Evolutionary conservation across 2,888 invertebrate genomes (phyloP).

Genomic region (Actias luna): DNA sequence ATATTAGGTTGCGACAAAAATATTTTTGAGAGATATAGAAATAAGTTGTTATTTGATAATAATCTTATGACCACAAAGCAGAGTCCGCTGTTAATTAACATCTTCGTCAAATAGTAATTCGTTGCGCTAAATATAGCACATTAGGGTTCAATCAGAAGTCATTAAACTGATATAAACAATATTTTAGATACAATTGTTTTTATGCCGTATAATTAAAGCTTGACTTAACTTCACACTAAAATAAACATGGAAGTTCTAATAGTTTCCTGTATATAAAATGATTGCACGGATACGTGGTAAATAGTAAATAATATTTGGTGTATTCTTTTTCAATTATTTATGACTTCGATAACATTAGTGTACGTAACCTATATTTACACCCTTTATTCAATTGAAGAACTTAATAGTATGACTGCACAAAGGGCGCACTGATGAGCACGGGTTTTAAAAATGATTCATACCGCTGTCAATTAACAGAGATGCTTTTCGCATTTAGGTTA

Average conservation of each 20-base stretch:
- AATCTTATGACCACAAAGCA: too few relatives aligned
- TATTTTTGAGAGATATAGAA: too few relatives aligned
- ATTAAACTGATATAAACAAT: too few relatives aligned
- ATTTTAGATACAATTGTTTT: background rate
- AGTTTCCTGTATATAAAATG: background rate
- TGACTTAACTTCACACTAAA: background rate
- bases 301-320: constrained; percentile 14
- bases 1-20: too few relatives aligned
- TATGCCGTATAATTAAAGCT: background rate
- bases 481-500: constrained; percentile 39
- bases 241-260: background rate
- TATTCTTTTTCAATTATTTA: constrained; percentile 16
- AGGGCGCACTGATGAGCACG: constrained; percentile 28
- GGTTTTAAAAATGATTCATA: constrained; percentile 38
- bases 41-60: too few relatives aligned
- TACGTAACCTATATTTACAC: constrained; percentile 18
- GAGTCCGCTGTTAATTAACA: too few relatives aligned
- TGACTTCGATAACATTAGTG: constrained; percentile 15
- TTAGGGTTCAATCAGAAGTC: too few relatives aligned
- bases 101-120: too few relatives aligned
- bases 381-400: constrained; percentile 22
- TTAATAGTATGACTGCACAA: constrained; percentile 26
- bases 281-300: background rate
- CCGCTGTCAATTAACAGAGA: constrained; percentile 40
- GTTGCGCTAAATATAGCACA: too few relatives aligned